These are phyloP conservation scores for Actias luna DNA, from an alignment of 2,888 invertebrate genomes.

Conservation along the genomic window DNA sequence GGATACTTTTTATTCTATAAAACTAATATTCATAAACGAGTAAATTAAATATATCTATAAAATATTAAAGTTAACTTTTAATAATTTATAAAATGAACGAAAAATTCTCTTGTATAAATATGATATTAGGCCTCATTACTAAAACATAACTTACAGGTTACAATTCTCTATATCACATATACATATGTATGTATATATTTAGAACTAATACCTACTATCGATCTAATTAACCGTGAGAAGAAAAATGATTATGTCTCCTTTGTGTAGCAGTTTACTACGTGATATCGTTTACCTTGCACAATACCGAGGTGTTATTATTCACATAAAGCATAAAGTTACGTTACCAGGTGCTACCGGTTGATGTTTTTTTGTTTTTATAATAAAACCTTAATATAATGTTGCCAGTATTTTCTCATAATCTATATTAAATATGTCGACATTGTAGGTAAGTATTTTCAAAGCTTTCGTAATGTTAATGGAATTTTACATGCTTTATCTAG, in stretches of 20 bases:
- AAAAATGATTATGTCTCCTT: background rate
- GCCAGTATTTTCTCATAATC: background rate
- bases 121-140: background rate
- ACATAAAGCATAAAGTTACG: background rate
- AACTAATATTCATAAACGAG: no score
- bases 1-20: no score
- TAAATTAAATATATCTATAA: no score
- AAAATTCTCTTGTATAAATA: background rate
- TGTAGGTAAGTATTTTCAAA: background rate
- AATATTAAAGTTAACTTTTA: no score
- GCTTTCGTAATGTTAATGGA: background rate
- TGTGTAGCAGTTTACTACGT: background rate
- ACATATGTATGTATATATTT: constrained; percentile 7
- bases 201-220: constrained; percentile 14
- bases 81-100: background rate
- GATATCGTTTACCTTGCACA: constrained; percentile 5
- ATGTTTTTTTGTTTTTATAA: background rate
- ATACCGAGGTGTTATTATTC: background rate
- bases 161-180: constrained; percentile 2
- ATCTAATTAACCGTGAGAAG: constrained; percentile 15
- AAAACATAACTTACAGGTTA: constrained; percentile 7
- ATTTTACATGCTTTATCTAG: no score
- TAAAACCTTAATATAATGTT: background rate
- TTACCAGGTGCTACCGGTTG: background rate
- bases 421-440: background rate